Conservation (phyloP, 2,888 invertebrate species). For the Conomelus anceps region DNA sequence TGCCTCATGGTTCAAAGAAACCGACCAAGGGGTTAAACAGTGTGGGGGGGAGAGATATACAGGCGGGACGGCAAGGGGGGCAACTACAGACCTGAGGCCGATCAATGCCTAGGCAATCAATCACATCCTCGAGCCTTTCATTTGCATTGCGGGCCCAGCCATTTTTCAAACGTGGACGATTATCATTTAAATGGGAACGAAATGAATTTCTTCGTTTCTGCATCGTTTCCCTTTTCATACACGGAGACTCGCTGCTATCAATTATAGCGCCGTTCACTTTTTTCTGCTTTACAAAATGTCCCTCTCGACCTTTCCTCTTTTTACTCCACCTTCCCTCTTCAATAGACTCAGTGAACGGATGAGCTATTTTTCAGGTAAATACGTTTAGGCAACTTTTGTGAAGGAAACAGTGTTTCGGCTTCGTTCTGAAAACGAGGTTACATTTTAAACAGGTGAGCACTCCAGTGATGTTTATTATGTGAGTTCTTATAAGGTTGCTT, state of each 20-base stretch:
- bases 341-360: not conserved
- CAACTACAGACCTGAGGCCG: not conserved
- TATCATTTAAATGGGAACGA: conserved; percentile 4
- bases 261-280: not conserved
- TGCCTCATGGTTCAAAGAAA: not conserved
- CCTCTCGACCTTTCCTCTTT: not conserved
- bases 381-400: not conserved
- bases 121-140: not conserved
- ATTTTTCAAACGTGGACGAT: conserved; percentile 3
- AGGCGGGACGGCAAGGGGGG: no score
- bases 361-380: not conserved
- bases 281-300: not conserved
- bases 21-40: not conserved
- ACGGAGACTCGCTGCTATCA: not conserved
- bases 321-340: not conserved
- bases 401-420: not conserved
- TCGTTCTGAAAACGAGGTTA: not conserved
- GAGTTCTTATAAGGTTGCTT: not conserved
- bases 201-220: conserved; percentile 8
- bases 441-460: not conserved
- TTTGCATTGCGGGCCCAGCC: conserved; percentile 2
- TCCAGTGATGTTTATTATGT: not conserved
- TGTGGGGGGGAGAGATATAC: not conserved
- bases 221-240: not conserved
- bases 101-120: conserved; percentile 2